Evolutionary conservation across 2,113 vertebrate species (phyloP).

Genomic region (Tragelaphus imberbis): DNA sequence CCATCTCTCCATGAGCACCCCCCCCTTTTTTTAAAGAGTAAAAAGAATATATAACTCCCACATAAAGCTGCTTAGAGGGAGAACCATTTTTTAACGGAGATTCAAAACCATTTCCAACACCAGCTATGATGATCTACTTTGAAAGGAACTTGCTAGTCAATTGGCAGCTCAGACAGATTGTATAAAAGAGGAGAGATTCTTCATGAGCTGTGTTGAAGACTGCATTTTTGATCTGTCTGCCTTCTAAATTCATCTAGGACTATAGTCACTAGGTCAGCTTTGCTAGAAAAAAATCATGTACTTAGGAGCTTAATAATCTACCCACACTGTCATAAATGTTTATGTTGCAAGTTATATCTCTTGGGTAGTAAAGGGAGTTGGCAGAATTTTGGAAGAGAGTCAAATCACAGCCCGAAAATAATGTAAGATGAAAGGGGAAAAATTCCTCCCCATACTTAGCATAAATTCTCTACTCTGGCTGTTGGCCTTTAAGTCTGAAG

Average conservation of each 20-base stretch:
- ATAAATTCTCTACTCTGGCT: conserved; percentile 28
- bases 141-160: conserved; percentile 45
- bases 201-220: not conserved
- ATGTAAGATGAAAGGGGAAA: conserved; percentile 33
- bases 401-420: conserved; percentile 50
- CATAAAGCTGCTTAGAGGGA: conserved; percentile 14
- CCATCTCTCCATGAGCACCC: not conserved
- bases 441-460: conserved; percentile 16
- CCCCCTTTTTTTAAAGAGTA: not conserved
- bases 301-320: conserved; percentile 37
- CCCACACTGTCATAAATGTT: conserved; percentile 60
- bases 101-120: conserved; percentile 29
- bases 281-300: not conserved
- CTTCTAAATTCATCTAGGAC: conserved; percentile 41
- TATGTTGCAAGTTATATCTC: conserved; percentile 49
- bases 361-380: conserved; percentile 43
- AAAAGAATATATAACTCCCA: conserved; percentile 8
- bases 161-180: conserved; percentile 1
- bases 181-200: conserved; percentile 24
- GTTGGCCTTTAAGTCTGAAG: not conserved
- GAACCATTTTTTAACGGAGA: not conserved
- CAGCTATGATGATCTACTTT: conserved; percentile 32
- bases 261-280: conserved; percentile 1
- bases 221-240: conserved; percentile 1
- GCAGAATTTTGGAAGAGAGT: conserved; percentile 51